These are phyloP conservation scores for Hypothenemus hampei DNA, from an alignment of 1,140 invertebrate species.

Conservation along the genomic window DNA sequence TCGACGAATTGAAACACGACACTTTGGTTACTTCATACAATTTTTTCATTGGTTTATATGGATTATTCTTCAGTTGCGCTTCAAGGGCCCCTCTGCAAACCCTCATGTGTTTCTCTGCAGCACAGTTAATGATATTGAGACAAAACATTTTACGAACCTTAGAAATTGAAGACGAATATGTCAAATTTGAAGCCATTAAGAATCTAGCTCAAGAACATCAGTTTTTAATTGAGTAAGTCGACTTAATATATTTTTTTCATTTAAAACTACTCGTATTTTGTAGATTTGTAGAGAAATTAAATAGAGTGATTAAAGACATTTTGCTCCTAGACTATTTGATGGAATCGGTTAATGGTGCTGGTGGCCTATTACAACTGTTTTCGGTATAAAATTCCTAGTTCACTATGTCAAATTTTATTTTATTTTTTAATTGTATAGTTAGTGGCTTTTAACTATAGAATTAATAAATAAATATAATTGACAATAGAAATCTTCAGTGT, in stretches of 20 bases:
- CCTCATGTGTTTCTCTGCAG: slow-evolving; percentile 1
- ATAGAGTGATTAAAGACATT: background rate
- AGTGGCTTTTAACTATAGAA: too few species aligned
- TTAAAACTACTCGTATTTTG: background rate
- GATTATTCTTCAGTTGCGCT: slow-evolving; percentile 6
- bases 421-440: too few species aligned
- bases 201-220: slow-evolving; percentile 8
- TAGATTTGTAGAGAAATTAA: background rate
- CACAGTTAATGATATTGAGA: background rate
- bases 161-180: background rate
- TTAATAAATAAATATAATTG: too few species aligned
- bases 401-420: too few species aligned
- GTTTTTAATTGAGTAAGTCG: slow-evolving; percentile 10
- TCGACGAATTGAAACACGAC: slow-evolving; percentile 1
- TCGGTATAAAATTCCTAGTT: background rate
- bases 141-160: background rate
- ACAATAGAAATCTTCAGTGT: too few species aligned
- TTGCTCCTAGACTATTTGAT: slow-evolving; percentile 1
- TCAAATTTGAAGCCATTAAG: background rate
- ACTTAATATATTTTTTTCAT: background rate
- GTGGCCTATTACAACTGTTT: background rate
- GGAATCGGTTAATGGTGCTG: slow-evolving; percentile 8
- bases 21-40: slow-evolving; percentile 1
- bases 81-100: background rate
- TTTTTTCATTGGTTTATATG: background rate